Percentiles rank a stretch among this genome's conserved stretches.
These are phyloP conservation scores for Eupithecia centaureata DNA, from an alignment of 2,888 invertebrate species.

Conservation along the genomic window DNA sequence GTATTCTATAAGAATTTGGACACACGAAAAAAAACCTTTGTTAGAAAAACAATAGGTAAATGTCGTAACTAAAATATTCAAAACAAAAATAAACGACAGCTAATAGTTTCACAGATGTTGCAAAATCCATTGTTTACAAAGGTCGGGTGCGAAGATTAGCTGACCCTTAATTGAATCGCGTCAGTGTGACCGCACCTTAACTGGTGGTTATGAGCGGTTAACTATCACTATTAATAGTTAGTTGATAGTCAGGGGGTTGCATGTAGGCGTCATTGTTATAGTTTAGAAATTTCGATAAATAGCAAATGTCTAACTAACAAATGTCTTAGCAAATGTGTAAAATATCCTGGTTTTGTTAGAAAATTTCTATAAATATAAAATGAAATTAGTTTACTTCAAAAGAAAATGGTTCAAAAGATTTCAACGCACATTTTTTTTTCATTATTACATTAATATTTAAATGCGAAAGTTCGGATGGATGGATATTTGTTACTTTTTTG, in stretches of 20 bases:
- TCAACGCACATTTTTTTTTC: neutral
- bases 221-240: slow-evolving; percentile 32
- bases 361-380: neutral
- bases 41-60: slow-evolving; percentile 15
- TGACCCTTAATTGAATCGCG: slow-evolving; percentile 70
- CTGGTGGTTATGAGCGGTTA: slow-evolving; percentile 51
- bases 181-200: slow-evolving; percentile 55
- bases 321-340: too few species aligned
- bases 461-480: too few species aligned
- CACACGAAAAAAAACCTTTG: neutral
- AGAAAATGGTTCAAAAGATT: neutral
- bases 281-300: neutral
- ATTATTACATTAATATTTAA: too few species aligned
- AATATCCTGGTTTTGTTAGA: neutral
- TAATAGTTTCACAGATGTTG: slow-evolving; percentile 43
- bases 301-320: too few species aligned
- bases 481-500: too few species aligned
- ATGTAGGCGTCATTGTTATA: neutral
- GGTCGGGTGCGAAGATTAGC: slow-evolving; percentile 61
- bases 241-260: neutral
- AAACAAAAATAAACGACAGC: slow-evolving; percentile 15
- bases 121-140: slow-evolving; percentile 61
- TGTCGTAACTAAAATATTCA: slow-evolving; percentile 19
- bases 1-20: neutral
- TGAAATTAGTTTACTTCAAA: neutral